phyloP scores from a whole-genome alignment of 2,113 vertebrate genomes.

The Anser cygnoides region DNA sequence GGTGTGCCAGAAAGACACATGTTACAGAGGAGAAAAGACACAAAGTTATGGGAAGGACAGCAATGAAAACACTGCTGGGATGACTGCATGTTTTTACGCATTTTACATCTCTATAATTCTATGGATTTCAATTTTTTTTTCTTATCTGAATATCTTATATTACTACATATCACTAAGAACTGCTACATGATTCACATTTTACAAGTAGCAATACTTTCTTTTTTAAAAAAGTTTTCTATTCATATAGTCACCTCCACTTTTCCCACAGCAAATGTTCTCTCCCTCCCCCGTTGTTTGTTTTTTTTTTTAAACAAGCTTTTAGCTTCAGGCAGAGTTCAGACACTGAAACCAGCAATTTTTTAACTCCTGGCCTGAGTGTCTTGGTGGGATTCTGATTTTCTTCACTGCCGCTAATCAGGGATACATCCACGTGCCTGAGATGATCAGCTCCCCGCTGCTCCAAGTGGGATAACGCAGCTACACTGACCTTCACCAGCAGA shows the following conservation, averaged over 20 bases:
- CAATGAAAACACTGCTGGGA: neutral
- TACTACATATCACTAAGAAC: neutral
- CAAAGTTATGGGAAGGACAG: neutral
- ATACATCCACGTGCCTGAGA: neutral
- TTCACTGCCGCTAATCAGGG: neutral
- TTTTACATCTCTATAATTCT: neutral
- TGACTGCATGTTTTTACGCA: neutral
- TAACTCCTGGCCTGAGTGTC: rapidly evolving
- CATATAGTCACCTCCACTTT: neutral
- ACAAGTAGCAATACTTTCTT: neutral
- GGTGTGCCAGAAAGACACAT: neutral
- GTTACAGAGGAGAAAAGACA: neutral
- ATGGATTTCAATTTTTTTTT: neutral
- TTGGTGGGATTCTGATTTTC: neutral
- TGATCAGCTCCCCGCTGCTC: neutral
- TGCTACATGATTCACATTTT: neutral
- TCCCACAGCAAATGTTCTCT: neutral
- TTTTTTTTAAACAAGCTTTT: neutral
- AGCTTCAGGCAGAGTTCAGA: neutral
- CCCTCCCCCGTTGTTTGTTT: neutral
- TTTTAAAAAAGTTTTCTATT: neutral
- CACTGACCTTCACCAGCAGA: neutral
- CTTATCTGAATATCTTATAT: neutral
- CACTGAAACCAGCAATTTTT: neutral
- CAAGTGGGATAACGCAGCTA: neutral